phyloP scores from a whole-genome alignment of 2,888 invertebrate species.

The Drepanosiphum platanoidis region DNA sequence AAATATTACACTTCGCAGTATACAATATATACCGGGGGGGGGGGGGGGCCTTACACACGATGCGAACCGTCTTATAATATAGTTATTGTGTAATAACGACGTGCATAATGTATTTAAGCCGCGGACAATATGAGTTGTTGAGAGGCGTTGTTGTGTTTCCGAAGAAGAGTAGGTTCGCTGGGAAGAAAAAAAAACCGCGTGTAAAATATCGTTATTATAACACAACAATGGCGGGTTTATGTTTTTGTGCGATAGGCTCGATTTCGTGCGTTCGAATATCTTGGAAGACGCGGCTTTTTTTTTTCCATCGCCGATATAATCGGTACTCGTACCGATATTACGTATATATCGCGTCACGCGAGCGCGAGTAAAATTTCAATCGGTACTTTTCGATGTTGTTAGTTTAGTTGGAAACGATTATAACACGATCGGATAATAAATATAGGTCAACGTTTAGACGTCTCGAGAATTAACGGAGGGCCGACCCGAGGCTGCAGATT shows the following conservation, averaged over 20 bases:
- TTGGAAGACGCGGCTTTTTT: not conserved
- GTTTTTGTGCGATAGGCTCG: not conserved
- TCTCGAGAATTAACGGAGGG: not conserved
- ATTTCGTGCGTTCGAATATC: not conserved
- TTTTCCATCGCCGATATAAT: not conserved
- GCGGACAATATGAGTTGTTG: not conserved
- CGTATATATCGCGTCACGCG: not conserved
- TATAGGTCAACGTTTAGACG: not conserved
- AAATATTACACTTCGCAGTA: not conserved
- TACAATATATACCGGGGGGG: too few relatives aligned
- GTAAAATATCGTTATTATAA: not conserved
- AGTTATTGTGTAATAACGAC: too few relatives aligned
- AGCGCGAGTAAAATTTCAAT: not conserved
- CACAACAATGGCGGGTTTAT: not conserved
- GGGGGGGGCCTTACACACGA: not conserved
- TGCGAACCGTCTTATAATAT: not conserved
- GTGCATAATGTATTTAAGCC: not conserved
- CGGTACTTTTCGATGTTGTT: not conserved
- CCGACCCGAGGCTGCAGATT: not conserved
- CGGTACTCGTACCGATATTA: not conserved
- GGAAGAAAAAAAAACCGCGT: not conserved
- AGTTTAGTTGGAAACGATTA: not conserved
- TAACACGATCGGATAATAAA: not conserved
- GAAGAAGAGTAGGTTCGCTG: not conserved
- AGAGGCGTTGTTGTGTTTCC: not conserved